A percentile compares a stretch with the other conserved stretches of the same genome.
phyloP scores from a whole-genome alignment of 2,888 invertebrate species.

The Calliphora vomitoria region DNA sequence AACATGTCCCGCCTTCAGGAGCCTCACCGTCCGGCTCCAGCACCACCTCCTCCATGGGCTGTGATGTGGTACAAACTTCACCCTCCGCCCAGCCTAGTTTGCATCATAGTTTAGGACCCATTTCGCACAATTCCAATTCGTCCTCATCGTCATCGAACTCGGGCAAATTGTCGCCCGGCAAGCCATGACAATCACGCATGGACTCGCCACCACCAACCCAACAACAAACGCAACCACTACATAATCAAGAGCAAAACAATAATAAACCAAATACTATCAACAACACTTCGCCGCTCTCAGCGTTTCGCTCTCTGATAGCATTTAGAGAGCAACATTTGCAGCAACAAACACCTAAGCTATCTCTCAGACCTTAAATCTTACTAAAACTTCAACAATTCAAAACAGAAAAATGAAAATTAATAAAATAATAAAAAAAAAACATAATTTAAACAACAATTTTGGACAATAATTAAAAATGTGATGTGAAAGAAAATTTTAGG shows the following conservation, averaged over 20 bases:
- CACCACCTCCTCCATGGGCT: conserved; percentile 84
- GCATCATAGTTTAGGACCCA: conserved; percentile 80
- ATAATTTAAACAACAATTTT: conserved; percentile 80
- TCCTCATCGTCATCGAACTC: conserved; percentile 83
- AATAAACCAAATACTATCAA: conserved; percentile 71
- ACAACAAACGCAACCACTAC: conserved; percentile 73
- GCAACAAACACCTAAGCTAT: conserved; percentile 81
- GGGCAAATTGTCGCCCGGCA: conserved; percentile 83
- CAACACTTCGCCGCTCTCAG: conserved; percentile 80
- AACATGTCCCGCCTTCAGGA: conserved; percentile 84
- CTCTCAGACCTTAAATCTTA: conserved; percentile 81
- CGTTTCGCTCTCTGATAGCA: conserved; percentile 83
- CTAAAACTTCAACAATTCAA: conserved; percentile 22
- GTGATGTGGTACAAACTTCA: conserved; percentile 82
- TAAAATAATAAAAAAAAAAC: neutral
- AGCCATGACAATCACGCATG: conserved; percentile 82
- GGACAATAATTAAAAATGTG: conserved; percentile 85
- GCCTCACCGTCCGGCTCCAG: conserved; percentile 86
- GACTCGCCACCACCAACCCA: conserved; percentile 72
- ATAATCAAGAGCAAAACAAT: conserved; percentile 65
- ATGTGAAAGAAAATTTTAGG: conserved; percentile 80
- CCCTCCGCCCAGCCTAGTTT: conserved; percentile 76
- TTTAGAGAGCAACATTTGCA: conserved; percentile 83
- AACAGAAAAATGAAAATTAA: conserved; percentile 23
- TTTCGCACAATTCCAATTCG: conserved; percentile 83